A percentile compares a stretch with the other conserved stretches of the same genome.
phyloP scores from a whole-genome alignment of 2,888 invertebrate species.

The Perizoma affinitatum region DNA sequence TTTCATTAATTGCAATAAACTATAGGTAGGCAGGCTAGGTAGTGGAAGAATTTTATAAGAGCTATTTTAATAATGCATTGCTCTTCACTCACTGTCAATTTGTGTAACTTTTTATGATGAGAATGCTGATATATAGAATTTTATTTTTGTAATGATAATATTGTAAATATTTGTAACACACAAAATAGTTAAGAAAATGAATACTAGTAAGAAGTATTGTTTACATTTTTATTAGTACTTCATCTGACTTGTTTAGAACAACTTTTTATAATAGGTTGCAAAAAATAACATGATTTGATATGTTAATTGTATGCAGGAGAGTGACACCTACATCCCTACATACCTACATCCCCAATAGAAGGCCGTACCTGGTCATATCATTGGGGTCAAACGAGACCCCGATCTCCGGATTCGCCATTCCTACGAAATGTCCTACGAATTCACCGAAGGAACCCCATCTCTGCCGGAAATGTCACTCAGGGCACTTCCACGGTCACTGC shows the following conservation, averaged over 20 bases:
- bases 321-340: not conserved
- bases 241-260: not conserved
- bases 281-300: not conserved
- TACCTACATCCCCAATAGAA: slow-evolving; percentile 1
- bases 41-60: too few relatives aligned
- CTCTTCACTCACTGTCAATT: too few relatives aligned
- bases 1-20: too few relatives aligned
- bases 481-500: slow-evolving; percentile 54
- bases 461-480: slow-evolving; percentile 66
- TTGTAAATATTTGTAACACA: too few relatives aligned
- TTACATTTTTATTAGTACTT: not conserved
- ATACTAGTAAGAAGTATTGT: not conserved
- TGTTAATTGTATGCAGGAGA: not conserved
- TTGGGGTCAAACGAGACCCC: slow-evolving; percentile 88
- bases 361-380: slow-evolving; percentile 85
- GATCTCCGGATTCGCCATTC: slow-evolving; percentile 82
- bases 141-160: too few relatives aligned
- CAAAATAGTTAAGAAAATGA: not conserved
- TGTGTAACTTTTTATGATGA: too few relatives aligned
- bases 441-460: slow-evolving; percentile 64
- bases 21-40: too few relatives aligned
- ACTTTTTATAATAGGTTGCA: too few relatives aligned
- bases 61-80: too few relatives aligned
- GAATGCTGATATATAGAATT: too few relatives aligned
- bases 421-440: slow-evolving; percentile 48